Conservation (phyloP, 2,113 vertebrate genomes). For the Dasyprocta punctata region DNA sequence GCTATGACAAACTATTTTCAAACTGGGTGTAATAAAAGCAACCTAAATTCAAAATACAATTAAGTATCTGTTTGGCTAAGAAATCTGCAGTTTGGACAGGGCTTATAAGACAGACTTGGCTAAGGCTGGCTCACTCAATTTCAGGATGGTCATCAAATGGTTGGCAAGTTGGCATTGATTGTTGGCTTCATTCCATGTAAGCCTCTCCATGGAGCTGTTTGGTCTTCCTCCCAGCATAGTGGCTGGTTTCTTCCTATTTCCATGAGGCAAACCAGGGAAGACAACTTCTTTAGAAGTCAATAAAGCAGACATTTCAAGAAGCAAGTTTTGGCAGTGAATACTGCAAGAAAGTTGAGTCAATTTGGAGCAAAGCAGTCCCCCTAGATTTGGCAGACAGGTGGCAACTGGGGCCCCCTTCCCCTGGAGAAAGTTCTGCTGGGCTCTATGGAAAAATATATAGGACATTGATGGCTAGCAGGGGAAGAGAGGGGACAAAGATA, state of each 20-base stretch:
- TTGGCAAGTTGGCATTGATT: background rate
- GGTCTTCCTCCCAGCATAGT: background rate
- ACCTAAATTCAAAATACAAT: background rate
- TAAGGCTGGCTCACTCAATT: background rate
- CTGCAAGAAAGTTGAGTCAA: background rate
- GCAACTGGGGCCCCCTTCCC: background rate
- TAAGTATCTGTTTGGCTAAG: background rate
- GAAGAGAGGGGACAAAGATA: background rate
- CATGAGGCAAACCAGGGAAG: background rate
- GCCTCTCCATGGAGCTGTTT: background rate
- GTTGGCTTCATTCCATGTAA: background rate
- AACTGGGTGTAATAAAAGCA: background rate
- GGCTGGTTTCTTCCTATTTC: background rate
- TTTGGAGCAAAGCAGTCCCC: background rate
- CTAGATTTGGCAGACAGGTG: background rate
- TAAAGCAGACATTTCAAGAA: background rate
- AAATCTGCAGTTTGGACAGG: background rate
- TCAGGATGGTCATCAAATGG: background rate
- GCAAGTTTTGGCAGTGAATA: background rate
- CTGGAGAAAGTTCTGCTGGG: background rate
- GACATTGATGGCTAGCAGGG: background rate
- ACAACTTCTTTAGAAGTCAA: background rate
- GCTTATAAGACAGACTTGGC: background rate
- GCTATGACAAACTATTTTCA: background rate
- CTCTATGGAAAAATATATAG: background rate